phyloP scores from a whole-genome alignment of 2,888 invertebrate genomes.

The Lochmaea capreae region DNA sequence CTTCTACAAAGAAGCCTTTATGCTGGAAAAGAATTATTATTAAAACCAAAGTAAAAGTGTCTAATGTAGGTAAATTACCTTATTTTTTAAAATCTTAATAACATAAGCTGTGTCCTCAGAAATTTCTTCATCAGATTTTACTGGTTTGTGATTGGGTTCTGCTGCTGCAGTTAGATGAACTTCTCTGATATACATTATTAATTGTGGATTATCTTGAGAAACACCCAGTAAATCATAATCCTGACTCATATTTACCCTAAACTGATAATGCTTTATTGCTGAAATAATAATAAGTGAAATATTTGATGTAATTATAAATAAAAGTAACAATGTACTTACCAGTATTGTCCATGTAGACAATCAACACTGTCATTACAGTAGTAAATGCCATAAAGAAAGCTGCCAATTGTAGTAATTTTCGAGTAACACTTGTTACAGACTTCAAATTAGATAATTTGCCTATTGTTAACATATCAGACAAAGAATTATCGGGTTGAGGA shows the following conservation, averaged over 20 bases:
- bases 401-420: constrained; percentile 69
- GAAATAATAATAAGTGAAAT: constrained; percentile 28
- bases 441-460: constrained; percentile 49
- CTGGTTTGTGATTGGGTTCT: constrained; percentile 64
- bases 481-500: constrained; percentile 33
- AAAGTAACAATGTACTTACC: constrained; percentile 67
- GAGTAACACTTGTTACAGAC: constrained; percentile 41
- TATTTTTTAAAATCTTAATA: constrained; percentile 64
- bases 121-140: constrained; percentile 57
- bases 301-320: not conserved
- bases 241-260: constrained; percentile 82
- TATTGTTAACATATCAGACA: constrained; percentile 53
- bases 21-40: constrained; percentile 63
- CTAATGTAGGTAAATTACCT: constrained; percentile 57
- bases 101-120: constrained; percentile 68
- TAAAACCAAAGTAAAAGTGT: too few species aligned
- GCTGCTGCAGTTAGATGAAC: constrained; percentile 72
- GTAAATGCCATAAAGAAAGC: constrained; percentile 83
- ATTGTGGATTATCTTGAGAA: constrained; percentile 79
- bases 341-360: constrained; percentile 84
- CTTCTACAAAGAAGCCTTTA: constrained; percentile 80
- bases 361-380: constrained; percentile 81
- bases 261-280: constrained; percentile 81
- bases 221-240: constrained; percentile 81
- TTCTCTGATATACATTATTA: constrained; percentile 80